Conservation (phyloP, 2,797 vertebrate genomes). For the Lagocephalus sceleratus region DNA sequence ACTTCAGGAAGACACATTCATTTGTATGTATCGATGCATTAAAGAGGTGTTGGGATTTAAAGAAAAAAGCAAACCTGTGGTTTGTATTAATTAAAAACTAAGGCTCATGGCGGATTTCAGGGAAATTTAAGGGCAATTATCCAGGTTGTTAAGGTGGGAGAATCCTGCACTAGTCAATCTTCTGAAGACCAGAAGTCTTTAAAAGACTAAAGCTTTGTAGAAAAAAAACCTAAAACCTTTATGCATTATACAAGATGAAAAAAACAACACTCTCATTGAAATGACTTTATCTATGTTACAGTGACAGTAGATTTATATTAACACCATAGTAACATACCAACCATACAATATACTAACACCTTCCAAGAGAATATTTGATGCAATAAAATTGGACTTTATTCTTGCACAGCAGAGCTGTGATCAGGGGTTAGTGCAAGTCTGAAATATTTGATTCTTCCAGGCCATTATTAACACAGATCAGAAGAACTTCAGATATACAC, state of each 20-base stretch:
- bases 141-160: background rate
- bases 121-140: conserved; percentile 10
- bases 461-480: background rate
- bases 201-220: too few relatives aligned
- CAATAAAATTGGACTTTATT: background rate
- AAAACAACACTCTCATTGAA: too few relatives aligned
- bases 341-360: too few relatives aligned
- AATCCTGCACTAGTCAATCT: background rate
- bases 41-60: background rate
- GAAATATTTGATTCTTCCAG: background rate
- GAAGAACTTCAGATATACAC: background rate
- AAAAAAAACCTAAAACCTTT: too few relatives aligned
- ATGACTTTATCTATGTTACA: too few relatives aligned
- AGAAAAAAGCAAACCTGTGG: background rate
- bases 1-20: background rate
- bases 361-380: too few relatives aligned
- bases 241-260: too few relatives aligned
- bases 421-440: background rate
- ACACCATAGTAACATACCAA: too few relatives aligned
- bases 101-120: conserved; percentile 9
- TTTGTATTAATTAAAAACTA: conserved; percentile 8
- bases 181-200: background rate
- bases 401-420: conserved; percentile 9
- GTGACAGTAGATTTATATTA: too few relatives aligned
- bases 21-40: background rate